phyloP scores from a whole-genome alignment of 2,113 vertebrate genomes.

The Petaurus breviceps region DNA sequence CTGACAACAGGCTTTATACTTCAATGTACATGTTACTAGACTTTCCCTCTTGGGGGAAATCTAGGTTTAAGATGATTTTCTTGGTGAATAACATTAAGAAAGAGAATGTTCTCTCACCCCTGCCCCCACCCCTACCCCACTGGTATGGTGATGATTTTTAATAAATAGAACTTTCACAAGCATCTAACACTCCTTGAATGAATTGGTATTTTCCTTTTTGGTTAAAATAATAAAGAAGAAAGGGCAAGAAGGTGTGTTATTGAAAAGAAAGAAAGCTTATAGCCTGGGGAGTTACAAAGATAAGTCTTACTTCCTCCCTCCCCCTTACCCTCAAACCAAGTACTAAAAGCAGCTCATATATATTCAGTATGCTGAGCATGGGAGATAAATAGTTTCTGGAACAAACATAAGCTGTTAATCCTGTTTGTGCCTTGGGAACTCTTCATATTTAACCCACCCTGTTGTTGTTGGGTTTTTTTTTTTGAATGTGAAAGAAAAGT shows the following conservation, averaged over 20 bases:
- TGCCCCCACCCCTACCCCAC: background rate
- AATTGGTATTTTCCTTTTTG: constrained; percentile 53
- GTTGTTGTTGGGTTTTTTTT: constrained; percentile 1
- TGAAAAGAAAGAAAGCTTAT: background rate
- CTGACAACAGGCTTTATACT: constrained; percentile 63
- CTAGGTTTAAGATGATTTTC: constrained; percentile 77
- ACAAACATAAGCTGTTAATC: constrained; percentile 62
- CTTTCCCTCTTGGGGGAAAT: constrained; percentile 57
- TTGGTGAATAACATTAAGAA: constrained; percentile 72
- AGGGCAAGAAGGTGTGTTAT: constrained; percentile 46
- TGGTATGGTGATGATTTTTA: constrained; percentile 76
- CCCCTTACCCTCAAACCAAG: background rate
- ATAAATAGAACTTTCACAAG: constrained; percentile 80
- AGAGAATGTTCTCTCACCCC: constrained; percentile 58
- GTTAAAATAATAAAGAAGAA: constrained; percentile 50
- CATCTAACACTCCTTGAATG: constrained; percentile 71
- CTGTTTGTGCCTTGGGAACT: constrained; percentile 61
- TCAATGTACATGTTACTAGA: constrained; percentile 59
- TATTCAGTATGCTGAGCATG: constrained; percentile 50
- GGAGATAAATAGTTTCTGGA: constrained; percentile 58
- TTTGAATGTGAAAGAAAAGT: constrained; percentile 54
- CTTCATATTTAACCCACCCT: constrained; percentile 55
- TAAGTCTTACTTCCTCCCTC: constrained; percentile 36
- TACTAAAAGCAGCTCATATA: constrained; percentile 55
- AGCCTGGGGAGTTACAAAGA: constrained; percentile 51